Evolutionary conservation across 2,797 vertebrate species (phyloP).

Genomic region (Dendrocincla fuliginosa): DNA sequence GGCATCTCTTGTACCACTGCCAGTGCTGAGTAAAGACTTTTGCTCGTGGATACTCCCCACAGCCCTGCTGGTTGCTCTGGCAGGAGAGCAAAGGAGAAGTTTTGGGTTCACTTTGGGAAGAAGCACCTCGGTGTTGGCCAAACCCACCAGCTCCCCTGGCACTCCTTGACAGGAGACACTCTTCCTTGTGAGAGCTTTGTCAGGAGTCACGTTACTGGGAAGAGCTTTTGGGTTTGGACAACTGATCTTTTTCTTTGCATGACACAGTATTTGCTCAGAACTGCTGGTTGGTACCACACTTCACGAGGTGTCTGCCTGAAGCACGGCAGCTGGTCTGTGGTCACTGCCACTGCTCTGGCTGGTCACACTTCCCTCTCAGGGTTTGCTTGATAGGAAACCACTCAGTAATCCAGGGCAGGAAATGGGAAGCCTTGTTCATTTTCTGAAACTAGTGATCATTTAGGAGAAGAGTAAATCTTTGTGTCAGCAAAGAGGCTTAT

Average conservation of each 20-base stretch:
- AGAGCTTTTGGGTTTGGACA: background rate
- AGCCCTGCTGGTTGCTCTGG: background rate
- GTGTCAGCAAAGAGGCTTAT: background rate
- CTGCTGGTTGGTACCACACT: background rate
- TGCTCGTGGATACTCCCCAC: background rate
- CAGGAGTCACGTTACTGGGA: background rate
- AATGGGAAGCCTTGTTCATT: background rate
- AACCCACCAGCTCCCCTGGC: background rate
- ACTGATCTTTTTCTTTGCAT: accelerated
- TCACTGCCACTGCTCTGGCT: background rate
- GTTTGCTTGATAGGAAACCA: background rate
- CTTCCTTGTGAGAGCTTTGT: background rate
- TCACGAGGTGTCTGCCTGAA: background rate
- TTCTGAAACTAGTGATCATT: background rate
- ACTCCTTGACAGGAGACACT: background rate
- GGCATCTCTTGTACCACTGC: background rate
- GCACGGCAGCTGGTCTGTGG: background rate
- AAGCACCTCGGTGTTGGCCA: background rate
- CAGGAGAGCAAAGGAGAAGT: accelerated
- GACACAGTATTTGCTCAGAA: background rate
- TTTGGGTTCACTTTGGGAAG: background rate
- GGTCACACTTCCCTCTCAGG: background rate
- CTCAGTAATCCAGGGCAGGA: background rate
- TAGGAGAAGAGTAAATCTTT: background rate
- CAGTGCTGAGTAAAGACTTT: background rate